Evolutionary conservation across 2,888 invertebrate genomes (phyloP), one percentile per base, ranked within the genome.

Genomic region (Gibbula magus): DNA sequence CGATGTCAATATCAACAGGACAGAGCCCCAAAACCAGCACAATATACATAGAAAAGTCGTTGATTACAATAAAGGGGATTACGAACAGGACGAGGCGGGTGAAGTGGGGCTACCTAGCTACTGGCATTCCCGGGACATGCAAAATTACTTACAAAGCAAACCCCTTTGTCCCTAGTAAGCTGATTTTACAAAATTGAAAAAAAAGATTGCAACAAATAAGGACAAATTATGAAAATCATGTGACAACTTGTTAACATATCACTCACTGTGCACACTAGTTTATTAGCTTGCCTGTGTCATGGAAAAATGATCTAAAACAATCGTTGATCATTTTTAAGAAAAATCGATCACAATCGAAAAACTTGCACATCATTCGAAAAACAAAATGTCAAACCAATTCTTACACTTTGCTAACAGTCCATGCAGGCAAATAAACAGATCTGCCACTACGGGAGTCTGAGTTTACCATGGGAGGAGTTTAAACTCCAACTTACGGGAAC

Each of bases 111-210:
- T 74, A 67, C 45, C 75, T 61, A 25, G 20, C 35, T 18, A 70
- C 73, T 70, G 74, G 54, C 75, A 75, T 75, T 54, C 75, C 75
- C 35, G 53, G 52, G 77, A 66, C 67, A 77, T 67, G 67, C 70
- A 75, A 54, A 56, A 77, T 87, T 90, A 90, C 90, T 90, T 90
- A 90, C 90, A 89, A 86, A 88, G 82, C 87, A 88, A 81, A 87
- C 87, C 86, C 87, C 88, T 85, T 85, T 86, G 85, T 88, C 87
- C 85, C 86, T 85, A 81, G 90, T 87, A 84, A 90, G 89, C 90
- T 90, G 88, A 82, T 83, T 79, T 82, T 66, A 78, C 66, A 67
- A 78, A 78, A 53, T 66, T 67, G 66, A 51, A 53, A 78, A 78
- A 53, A 76, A 76, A 54, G 29, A 56, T 35, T 67, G 70, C 53